Evolutionary conservation across 2,113 vertebrate genomes (phyloP).

Genomic region (Dendrocopos noguchii): DNA sequence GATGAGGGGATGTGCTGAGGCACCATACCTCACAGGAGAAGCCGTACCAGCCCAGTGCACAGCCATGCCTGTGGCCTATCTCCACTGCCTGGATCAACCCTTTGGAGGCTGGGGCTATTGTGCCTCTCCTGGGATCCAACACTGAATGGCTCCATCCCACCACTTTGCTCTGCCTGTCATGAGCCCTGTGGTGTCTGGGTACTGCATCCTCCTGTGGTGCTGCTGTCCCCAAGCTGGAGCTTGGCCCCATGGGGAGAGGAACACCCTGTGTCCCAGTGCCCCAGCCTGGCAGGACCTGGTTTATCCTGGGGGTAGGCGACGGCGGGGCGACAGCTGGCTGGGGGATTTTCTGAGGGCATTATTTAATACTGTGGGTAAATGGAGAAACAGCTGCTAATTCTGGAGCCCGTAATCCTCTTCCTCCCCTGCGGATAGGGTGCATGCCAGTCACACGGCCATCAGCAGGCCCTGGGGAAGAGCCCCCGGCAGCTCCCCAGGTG

Average conservation of each 20-base stretch:
- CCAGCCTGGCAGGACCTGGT: neutral
- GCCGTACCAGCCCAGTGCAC: neutral
- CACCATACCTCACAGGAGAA: neutral
- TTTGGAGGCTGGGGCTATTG: neutral
- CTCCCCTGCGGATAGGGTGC: conserved; percentile 16
- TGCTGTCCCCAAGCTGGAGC: neutral
- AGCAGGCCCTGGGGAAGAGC: neutral
- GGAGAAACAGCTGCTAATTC: conserved; percentile 85
- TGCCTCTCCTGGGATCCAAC: neutral
- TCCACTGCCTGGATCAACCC: no score
- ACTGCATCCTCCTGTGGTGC: fast-evolving
- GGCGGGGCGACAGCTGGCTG: conserved; percentile 80
- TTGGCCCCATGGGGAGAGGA: neutral
- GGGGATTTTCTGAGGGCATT: conserved; percentile 88
- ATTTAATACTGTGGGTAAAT: conserved; percentile 81
- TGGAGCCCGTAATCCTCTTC: conserved; percentile 81
- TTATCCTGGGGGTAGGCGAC: neutral
- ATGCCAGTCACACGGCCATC: conserved; percentile 11
- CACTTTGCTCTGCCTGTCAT: fast-evolving
- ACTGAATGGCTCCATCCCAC: neutral
- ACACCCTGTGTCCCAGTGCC: neutral
- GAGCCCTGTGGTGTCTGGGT: fast-evolving
- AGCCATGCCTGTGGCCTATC: no score
- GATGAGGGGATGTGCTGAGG: neutral
- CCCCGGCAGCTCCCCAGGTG: neutral